Evolutionary conservation across 2,888 invertebrate species (phyloP), one percentile per base, ranked within the genome.

Genomic region (Sceliomorpha sp.): DNA sequence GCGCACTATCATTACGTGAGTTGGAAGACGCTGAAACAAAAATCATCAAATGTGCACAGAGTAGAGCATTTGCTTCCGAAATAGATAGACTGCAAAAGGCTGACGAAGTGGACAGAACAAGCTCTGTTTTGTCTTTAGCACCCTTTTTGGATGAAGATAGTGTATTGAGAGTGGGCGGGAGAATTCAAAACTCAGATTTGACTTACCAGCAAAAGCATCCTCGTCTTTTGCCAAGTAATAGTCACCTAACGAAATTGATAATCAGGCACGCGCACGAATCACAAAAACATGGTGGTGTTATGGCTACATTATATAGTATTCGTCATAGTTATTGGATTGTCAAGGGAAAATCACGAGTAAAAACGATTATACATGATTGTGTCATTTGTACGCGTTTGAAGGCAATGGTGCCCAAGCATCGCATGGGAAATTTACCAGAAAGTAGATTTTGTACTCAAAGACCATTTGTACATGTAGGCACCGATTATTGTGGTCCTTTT

Each of bases 311-410:
- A 9, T 31, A 15, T 17, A 31, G 15, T 0, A 31, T 45, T 45
- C 29, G 44, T 0, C 10, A 45, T 2, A 14, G 13, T 9, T 45
- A 9, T 10, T 45, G 44, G 44, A 7, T 9, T n/a, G 8, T 31
- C 8, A 10, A 31, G 15, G 29, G 44, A 7, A 45, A 17, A 17
- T 1, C 14, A 6, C 1, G 1, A 6, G 24, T 47, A 1, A 1
- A 15, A 10, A 34, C 15, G 4, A 20, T 60, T 1, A 37, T 56
- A 9, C 7, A 29, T 0, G 29, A 29, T 1, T 55, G 76, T 29
- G 42, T 76, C 2, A 27, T 1, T 6, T 77, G 76, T 53, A 67
- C 60, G 45, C 44, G 51, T 17, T 42, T 34, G 4, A 71, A 75
- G 8, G 66, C 77, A 12, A 4, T 6, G 2, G 14, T 27, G 15